Base-by-base conservation (phyloP, 1,140 invertebrate genomes). In the Linepithema humile region DNA sequence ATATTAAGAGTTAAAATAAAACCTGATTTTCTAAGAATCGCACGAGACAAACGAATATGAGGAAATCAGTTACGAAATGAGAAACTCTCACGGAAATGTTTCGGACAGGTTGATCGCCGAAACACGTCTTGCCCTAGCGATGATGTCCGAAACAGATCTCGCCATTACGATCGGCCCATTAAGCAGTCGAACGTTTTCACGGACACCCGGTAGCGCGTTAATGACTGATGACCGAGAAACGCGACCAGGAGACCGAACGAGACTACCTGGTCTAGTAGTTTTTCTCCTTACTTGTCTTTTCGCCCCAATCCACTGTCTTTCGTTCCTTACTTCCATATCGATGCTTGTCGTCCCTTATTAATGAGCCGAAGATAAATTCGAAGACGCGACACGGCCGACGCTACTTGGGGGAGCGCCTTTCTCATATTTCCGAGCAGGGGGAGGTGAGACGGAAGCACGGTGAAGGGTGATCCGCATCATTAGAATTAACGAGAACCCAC, bases 311-410 rank as follows among this genome's bases (percentile, higher is more conserved):
- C 67, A 65, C 80, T 55, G 59, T 80, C 60, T 65, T 15, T n/a
- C 62, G 50, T 45, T 40, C 67, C 59, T 86, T 77, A 83, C 62
- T 89, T 89, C 83, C 80, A 86, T 90, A 91, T 90, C 88, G 90
- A 88, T 86, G 85, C 69, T 83, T 85, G 90, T 90, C 90, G 70
- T 83, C 83, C 75, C 74, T 89, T 90, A 91, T 91, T 91, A 91
- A 91, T 90, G 90, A 91, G 75, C 57, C 62, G 48, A 74, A 85
- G 88, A 90, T 90, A 86, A 90, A 90, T 88, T 85, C 84, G 53
- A 73, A 82, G 83, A 91, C 85, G 80, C 87, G 85, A 90, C 84
- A 89, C 77, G 60, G 74, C 67, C 72, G 23, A 62, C 40, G 80
- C 88, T 85, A 72, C 82, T 77, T 85, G 84, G 83, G 83, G 85